phyloP scores from a whole-genome alignment of 2,797 vertebrate species.

The Odontamblyopus rebecca region DNA sequence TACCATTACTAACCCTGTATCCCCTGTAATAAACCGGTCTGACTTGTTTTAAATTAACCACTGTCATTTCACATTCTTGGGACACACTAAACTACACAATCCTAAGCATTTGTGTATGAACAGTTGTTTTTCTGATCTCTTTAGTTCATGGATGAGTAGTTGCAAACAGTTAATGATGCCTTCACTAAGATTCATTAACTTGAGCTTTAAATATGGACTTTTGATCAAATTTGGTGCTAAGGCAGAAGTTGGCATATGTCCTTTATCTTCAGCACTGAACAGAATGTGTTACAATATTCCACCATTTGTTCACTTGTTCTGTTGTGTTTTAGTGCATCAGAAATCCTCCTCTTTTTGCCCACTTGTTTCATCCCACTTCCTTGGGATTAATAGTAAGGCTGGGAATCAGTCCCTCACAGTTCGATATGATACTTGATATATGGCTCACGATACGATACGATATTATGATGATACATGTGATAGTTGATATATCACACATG shows the following conservation, averaged over 20 bases:
- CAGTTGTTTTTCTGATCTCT: background rate
- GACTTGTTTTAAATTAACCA: background rate
- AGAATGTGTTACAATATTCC: background rate
- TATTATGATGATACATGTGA: no score
- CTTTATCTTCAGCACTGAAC: background rate
- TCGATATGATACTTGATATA: no score
- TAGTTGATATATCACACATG: no score
- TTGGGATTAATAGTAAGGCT: slow-evolving; percentile 13
- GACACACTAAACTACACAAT: background rate
- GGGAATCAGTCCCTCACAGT: no score
- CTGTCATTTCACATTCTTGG: background rate
- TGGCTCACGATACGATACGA: no score
- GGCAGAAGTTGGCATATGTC: background rate
- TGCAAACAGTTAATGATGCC: background rate
- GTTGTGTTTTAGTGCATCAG: slow-evolving; percentile 21
- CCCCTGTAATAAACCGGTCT: background rate
- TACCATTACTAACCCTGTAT: background rate
- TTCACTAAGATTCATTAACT: background rate
- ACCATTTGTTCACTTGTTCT: slow-evolving; percentile 23
- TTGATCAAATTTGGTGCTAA: background rate
- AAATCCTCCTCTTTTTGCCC: slow-evolving; percentile 17
- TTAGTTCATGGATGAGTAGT: background rate
- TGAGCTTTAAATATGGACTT: background rate
- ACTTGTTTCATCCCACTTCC: slow-evolving; percentile 38
- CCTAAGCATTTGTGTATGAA: background rate